A percentile compares a stretch with the other conserved stretches of the same genome.
These are phyloP conservation scores for Pipistrellus pygmaeus DNA, from an alignment of 2,797 vertebrate genomes.

Conservation along the genomic window DNA sequence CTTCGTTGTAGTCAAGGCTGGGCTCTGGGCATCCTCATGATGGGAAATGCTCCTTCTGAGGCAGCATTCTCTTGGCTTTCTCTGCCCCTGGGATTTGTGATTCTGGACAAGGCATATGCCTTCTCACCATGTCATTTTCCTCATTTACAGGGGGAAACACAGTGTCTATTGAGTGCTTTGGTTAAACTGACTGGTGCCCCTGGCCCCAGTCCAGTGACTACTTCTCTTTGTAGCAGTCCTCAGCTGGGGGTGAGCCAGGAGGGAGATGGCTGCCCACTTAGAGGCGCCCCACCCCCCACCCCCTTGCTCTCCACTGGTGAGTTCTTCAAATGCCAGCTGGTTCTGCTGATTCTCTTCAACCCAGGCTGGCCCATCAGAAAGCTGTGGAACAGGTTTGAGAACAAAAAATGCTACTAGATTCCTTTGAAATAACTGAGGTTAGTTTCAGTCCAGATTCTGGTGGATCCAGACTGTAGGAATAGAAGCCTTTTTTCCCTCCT, in stretches of 20 bases:
- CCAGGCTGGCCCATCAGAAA: background rate
- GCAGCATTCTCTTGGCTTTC: conserved; percentile 54
- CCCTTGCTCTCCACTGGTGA: background rate
- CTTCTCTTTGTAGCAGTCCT: conserved; percentile 67
- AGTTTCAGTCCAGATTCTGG: background rate
- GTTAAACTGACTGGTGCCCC: conserved; percentile 77
- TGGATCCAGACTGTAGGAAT: background rate
- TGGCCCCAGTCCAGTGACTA: conserved; percentile 73
- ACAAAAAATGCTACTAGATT: background rate
- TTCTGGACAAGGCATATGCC: conserved; percentile 77
- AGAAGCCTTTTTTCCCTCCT: background rate
- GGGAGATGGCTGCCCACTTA: conserved; percentile 40
- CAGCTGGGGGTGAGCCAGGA: conserved; percentile 60
- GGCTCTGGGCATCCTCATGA: conserved; percentile 15
- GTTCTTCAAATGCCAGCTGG: background rate
- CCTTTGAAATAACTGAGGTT: conserved; percentile 28
- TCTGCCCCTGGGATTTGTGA: conserved; percentile 73
- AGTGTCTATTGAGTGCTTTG: conserved; percentile 80
- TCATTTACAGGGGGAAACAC: conserved; percentile 77
- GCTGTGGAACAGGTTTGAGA: background rate
- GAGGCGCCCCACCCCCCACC: background rate
- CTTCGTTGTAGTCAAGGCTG: conserved; percentile 24
- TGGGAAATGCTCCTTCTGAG: conserved; percentile 59
- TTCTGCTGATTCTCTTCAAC: conserved; percentile 15
- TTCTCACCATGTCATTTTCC: conserved; percentile 76